phyloP scores from a whole-genome alignment of 1,140 invertebrate genomes.

The Drosophila novamexicana region DNA sequence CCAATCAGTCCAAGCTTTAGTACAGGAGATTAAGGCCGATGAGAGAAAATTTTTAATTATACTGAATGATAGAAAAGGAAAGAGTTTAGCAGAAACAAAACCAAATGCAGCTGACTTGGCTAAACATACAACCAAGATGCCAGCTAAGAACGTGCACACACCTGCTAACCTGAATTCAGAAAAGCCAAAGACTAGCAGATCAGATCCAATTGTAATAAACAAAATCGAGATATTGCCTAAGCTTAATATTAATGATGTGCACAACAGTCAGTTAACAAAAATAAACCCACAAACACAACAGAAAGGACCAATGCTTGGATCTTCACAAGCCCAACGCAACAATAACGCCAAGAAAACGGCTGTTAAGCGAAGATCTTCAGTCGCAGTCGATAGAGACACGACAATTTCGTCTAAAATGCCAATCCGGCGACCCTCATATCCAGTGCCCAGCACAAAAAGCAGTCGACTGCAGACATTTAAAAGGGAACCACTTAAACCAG shows the following conservation, averaged over 20 bases:
- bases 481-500: neutral
- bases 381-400: neutral
- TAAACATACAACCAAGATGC: too few relatives aligned
- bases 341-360: neutral
- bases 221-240: conserved; percentile 41
- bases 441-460: neutral
- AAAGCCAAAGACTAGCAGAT: neutral
- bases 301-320: neutral
- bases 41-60: neutral
- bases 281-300: neutral
- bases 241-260: neutral
- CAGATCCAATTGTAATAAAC: conserved; percentile 8
- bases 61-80: neutral
- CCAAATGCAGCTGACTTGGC: neutral
- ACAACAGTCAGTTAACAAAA: neutral
- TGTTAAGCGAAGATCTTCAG: neutral
- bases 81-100: neutral
- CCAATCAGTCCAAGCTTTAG: neutral
- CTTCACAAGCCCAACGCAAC: neutral
- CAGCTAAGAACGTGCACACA: neutral
- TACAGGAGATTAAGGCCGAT: neutral
- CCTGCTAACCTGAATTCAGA: neutral
- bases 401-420: neutral
- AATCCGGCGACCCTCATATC: neutral
- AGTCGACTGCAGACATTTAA: neutral